Base-by-base conservation (phyloP, 2,113 vertebrate species). In the Malurus melanocephalus region DNA sequence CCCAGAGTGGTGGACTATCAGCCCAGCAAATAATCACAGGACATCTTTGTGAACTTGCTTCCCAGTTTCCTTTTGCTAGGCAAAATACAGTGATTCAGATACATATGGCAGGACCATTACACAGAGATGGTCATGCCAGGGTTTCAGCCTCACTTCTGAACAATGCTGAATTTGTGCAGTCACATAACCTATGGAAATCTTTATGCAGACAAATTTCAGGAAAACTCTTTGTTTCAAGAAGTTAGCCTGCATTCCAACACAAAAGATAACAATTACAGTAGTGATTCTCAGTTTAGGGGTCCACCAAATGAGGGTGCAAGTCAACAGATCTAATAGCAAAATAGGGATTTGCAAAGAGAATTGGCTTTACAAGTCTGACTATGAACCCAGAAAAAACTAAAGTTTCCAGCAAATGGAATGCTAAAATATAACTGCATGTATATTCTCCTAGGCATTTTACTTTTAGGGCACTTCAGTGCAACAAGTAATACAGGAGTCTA, bases 201-300 rank as follows among this genome's bases (percentile, higher is more conserved):
- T 89, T 75, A 89, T 1, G 2, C 0, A 80, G 67, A 89, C 32
- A 87, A 76, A 78, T 81, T 90, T 88, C 85, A 94, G 90, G 65
- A 94, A 87, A 67, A 38, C 35, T 83, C 66, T 83, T 81, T 85
- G 81, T 94, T 95, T 95, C 38, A 78, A 82, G 75, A 84, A 68
- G 43, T 64, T 92, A 84, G 95, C 72, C 33, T 71, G n/a, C 64
- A 24, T 76, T 19, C 46, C 33, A 80, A 43, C 42, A 83, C 3
- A 56, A 77, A 69, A 80, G 16, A 80, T 51, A 80, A 42, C 19
- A 66, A 65, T 68, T 56, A 52, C 8, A 61, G 16, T 11, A 73
- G 23, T n/a, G 8, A 33, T 60, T 64, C 22, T 83, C 65, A 74
- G 26, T 28, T 42, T 43, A 74, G 12, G 16, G 17, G 2, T 52